Evolutionary conservation across 2,113 vertebrate species (phyloP), one percentile per base, ranked within the genome.

Genomic region (Daubentonia madagascariensis): DNA sequence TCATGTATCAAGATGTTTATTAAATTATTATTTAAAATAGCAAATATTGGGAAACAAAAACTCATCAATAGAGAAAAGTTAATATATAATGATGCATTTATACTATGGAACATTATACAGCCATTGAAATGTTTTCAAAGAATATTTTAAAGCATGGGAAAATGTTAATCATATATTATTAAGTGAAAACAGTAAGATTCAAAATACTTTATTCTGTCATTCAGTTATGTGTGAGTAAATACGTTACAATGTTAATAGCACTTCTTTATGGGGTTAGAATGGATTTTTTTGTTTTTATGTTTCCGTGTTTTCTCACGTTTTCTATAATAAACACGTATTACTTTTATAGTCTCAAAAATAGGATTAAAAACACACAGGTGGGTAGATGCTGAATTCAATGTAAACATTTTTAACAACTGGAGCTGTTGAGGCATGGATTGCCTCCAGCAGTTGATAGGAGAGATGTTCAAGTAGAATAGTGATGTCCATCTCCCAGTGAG

Each of bases 21-120:
- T 91, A 83, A 93, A 86, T 93, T 96, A 93, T 78, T 85, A 85
- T 78, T 86, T 89, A 59, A 96, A 96, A 95, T 12, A 96, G 48
- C 20, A 96, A 89, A 70, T 45, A 86, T 37, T 43, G 70, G 23
- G 14, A 93, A 61, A 86, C 20, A 93, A 85, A 87, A 96, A 63
- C 8, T 79, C 37, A 88, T 43, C 61, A 96, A 65, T 67, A 76
- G 18, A 59, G 50, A 86, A 95, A 95, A 92, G 45, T 83, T 90
- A 85, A 63, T 61, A 32, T 52, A 40, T 48, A 61, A 91, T 68
- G 25, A 48, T 91, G 43, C 4, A 68, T 88, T 96, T 87, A 25
- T 48, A 25, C 10, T 50, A 16, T 92, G 37, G 35, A 89, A 93
- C 22, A 85, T 57, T 85, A 91, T 37, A 11, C 16, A 89, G 30